Evolutionary conservation across 2,888 invertebrate species (phyloP).

Genomic region (Nephrotoma guestfalica): DNA sequence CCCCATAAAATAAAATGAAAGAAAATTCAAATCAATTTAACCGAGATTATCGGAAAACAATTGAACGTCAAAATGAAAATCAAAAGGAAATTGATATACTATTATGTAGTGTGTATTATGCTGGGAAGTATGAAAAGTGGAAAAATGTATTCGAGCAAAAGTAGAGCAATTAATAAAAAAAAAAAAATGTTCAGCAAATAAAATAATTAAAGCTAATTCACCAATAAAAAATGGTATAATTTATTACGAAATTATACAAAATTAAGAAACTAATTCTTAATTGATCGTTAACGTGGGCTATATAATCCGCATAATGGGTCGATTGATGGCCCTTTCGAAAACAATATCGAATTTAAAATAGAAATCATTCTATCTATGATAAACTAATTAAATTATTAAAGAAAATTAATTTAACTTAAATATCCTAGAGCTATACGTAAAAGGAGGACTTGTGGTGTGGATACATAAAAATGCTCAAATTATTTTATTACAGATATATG

Average conservation of each 20-base stretch:
- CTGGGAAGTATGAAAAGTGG: background rate
- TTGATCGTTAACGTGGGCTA: background rate
- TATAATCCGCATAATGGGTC: background rate
- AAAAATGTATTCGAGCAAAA: background rate
- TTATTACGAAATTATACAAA: background rate
- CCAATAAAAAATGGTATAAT: background rate
- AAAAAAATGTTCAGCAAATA: background rate
- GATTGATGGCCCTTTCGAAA: background rate
- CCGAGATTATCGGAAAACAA: background rate
- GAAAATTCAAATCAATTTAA: background rate
- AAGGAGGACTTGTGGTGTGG: background rate
- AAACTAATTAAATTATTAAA: background rate
- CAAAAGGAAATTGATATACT: background rate
- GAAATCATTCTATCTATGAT: background rate
- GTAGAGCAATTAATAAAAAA: background rate
- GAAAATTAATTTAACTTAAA: background rate
- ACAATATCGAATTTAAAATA: background rate
- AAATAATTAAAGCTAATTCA: background rate
- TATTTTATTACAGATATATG: background rate
- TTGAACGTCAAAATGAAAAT: background rate
- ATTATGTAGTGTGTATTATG: background rate
- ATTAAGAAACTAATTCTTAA: background rate
- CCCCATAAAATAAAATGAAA: background rate
- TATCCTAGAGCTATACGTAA: background rate
- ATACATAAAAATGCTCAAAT: background rate